A percentile compares a stretch with the other conserved stretches of the same genome.
Evolutionary conservation across 2,113 vertebrate species (phyloP).

Genomic region (Cranoglanis bouderius): DNA sequence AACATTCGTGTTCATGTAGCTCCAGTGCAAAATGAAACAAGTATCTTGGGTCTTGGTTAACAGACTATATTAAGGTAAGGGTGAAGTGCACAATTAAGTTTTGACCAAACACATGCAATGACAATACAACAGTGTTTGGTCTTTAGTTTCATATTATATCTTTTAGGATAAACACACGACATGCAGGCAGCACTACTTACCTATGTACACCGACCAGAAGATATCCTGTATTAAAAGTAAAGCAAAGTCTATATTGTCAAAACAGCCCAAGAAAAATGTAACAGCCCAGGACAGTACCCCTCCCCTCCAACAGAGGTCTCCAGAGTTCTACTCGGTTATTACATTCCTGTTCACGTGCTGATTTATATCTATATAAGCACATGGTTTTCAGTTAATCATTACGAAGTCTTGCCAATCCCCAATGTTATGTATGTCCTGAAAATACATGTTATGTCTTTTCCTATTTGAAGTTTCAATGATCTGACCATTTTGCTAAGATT

Average conservation of each 20-base stretch:
- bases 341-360: background rate
- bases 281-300: background rate
- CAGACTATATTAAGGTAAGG: background rate
- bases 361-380: background rate
- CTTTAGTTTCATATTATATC: background rate
- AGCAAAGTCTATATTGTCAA: slow-evolving; percentile 12
- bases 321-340: background rate
- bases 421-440: background rate
- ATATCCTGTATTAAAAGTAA: slow-evolving; percentile 71
- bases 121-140: background rate
- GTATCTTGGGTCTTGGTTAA: background rate
- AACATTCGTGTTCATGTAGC: background rate
- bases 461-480: background rate
- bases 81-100: background rate
- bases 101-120: background rate
- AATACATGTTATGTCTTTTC: background rate
- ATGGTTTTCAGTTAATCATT: background rate
- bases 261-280: background rate
- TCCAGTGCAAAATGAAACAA: background rate
- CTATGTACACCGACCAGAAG: slow-evolving; percentile 79
- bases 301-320: background rate
- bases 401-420: background rate
- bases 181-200: slow-evolving; percentile 60
- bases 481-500: background rate
- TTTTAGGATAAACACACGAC: background rate